phyloP scores from a whole-genome alignment of 2,797 vertebrate species.

The Amblyopsis hoosieri region DNA sequence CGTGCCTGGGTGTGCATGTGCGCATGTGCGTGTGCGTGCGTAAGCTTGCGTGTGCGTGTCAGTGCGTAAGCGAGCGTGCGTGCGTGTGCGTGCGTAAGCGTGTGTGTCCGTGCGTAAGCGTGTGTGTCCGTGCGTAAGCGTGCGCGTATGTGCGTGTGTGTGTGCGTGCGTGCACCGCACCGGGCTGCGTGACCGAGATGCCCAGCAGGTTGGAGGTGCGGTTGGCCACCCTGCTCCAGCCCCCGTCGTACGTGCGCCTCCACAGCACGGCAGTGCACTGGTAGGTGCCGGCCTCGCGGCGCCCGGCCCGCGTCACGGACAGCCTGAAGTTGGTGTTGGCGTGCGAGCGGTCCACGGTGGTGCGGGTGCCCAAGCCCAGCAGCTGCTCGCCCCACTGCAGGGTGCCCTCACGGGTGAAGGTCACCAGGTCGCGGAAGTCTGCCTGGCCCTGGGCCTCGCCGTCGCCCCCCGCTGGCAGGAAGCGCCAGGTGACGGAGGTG shows the following conservation, averaged over 20 bases:
- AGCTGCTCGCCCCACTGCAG: constrained; percentile 92
- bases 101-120: not conserved
- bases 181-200: constrained; percentile 91
- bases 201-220: constrained; percentile 94
- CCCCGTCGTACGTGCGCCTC: constrained; percentile 89
- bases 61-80: no score
- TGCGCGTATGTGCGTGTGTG: constrained; percentile 14
- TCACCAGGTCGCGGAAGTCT: constrained; percentile 90
- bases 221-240: constrained; percentile 89
- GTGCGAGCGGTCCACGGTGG: constrained; percentile 89
- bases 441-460: constrained; percentile 35
- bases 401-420: constrained; percentile 90
- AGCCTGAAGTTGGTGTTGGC: constrained; percentile 94
- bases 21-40: not conserved
- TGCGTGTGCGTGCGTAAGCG: not conserved
- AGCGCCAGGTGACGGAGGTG: constrained; percentile 92
- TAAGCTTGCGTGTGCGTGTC: no score
- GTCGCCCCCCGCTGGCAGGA: constrained; percentile 81
- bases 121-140: no score
- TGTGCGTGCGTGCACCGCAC: constrained; percentile 64
- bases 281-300: constrained; percentile 92
- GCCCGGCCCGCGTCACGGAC: constrained; percentile 90
- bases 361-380: constrained; percentile 85
- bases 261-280: constrained; percentile 92
- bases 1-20: not conserved